A percentile compares a stretch with the other conserved stretches of the same genome.
phyloP scores from a whole-genome alignment of 2,888 invertebrate genomes.

The Dasypogon diadema region DNA sequence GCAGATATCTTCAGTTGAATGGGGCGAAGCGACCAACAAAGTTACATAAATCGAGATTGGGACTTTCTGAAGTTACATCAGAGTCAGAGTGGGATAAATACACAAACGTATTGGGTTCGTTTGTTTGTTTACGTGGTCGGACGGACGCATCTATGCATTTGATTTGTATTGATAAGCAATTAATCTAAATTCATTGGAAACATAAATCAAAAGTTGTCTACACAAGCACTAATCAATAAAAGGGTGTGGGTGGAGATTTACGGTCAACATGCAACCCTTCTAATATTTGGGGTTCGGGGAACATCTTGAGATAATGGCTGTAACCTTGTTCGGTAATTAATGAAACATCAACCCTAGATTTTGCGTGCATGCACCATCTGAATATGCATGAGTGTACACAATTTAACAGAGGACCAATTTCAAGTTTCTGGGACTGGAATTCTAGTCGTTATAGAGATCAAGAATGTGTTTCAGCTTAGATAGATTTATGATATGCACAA shows the following conservation, averaged over 20 bases:
- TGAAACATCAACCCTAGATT: background rate
- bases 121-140: background rate
- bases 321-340: constrained; percentile 27
- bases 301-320: constrained; percentile 28
- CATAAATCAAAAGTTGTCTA: constrained; percentile 5
- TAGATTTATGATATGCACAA: too few species aligned
- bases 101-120: background rate
- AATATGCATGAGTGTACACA: background rate
- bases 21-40: constrained; percentile 33
- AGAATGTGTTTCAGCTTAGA: too few species aligned
- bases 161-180: constrained; percentile 27
- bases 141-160: constrained; percentile 30
- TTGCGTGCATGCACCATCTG: background rate
- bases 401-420: too few species aligned
- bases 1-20: constrained; percentile 41
- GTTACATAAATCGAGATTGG: constrained; percentile 39
- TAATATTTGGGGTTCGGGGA: background rate
- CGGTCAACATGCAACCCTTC: constrained; percentile 4
- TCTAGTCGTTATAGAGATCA: too few species aligned
- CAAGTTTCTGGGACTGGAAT: too few species aligned
- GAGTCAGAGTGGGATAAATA: background rate
- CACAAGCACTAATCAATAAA: constrained; percentile 1
- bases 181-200: constrained; percentile 28
- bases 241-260: background rate
- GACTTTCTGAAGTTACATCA: constrained; percentile 10